phyloP scores from a whole-genome alignment of 2,888 invertebrate genomes.

The Dryobotodes eremita region DNA sequence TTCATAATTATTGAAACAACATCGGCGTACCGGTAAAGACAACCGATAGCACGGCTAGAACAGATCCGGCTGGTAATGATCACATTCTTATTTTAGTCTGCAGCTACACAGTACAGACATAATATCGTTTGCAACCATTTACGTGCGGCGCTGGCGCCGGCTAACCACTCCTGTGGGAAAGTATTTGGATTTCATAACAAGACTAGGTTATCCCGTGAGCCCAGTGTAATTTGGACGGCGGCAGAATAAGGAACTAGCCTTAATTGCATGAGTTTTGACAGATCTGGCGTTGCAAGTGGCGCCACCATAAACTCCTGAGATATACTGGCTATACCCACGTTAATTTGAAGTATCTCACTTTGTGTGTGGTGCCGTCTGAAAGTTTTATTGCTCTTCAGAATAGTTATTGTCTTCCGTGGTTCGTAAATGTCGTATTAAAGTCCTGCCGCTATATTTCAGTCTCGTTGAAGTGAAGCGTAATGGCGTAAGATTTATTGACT shows the following conservation, averaged over 20 bases:
- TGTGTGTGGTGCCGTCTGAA: slow-evolving; percentile 49
- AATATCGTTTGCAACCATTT: slow-evolving; percentile 64
- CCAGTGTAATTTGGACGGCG: slow-evolving; percentile 12
- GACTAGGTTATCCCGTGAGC: slow-evolving; percentile 29
- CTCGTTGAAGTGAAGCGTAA: slow-evolving; percentile 40
- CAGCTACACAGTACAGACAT: slow-evolving; percentile 49
- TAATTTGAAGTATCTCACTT: slow-evolving; percentile 49
- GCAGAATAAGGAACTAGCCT: slow-evolving; percentile 22
- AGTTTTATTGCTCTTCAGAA: slow-evolving; percentile 49
- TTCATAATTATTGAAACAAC: slow-evolving; percentile 54
- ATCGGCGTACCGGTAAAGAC: slow-evolving; percentile 41
- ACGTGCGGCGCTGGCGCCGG: slow-evolving; percentile 59
- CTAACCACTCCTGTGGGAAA: slow-evolving; percentile 49
- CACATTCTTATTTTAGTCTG: slow-evolving; percentile 68
- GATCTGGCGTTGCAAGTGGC: slow-evolving; percentile 19
- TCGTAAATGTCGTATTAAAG: slow-evolving; percentile 60
- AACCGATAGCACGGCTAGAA: slow-evolving; percentile 46
- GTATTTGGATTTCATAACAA: slow-evolving; percentile 57
- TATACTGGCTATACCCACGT: slow-evolving; percentile 26
- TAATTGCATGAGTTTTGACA: neutral
- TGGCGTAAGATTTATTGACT: slow-evolving; percentile 50
- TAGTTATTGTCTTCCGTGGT: slow-evolving; percentile 60
- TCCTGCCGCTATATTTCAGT: slow-evolving; percentile 49
- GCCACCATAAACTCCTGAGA: slow-evolving; percentile 24
- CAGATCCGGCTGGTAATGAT: slow-evolving; percentile 68